Evolutionary conservation across 2,888 invertebrate genomes (phyloP), one percentile per base, ranked within the genome.

Genomic region (Cactoblastis cactorum): DNA sequence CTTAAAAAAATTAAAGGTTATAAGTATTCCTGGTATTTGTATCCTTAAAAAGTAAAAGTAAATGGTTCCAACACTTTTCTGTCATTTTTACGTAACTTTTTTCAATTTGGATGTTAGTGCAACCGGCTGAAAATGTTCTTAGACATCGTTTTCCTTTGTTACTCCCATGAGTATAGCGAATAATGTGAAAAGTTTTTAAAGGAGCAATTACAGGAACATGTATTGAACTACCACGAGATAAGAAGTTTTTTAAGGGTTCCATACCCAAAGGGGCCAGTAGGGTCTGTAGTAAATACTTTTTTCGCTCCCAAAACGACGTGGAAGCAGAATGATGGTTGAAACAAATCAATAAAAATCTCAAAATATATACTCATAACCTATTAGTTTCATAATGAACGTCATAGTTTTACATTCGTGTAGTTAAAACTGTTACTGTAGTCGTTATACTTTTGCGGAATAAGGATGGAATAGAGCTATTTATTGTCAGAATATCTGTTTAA

Each of bases 371-470:
- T 37, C 37, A 37, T 38, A 24, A n/a, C 24, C 47, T 37, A 48
- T 48, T 48, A 48, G 47, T 48, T 48, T 22, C 15, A 17, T 48
- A 48, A 48, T 48, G 47, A 24, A 24, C 37, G 47, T 28, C 37
- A 15, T 37, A 43, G 47, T 46, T 46, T 14, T 35, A 17, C 19
- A 35, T 35, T 35, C 34, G 34, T 35, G 37, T 47, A 38, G 47
- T 37, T 48, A 17, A 46, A 48, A 48, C 37, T 35, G 38, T 15
- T 24, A 28, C 35, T 24, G 11, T 24, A 37, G 9, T 24, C 4
- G 15, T 35, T 24, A 48, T 22, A 34, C 18, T 18, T 37, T 37
- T 14, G 6, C 35, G 14, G 19, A 8, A 46, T 35, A 46, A 5
- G n/a, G n/a, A 17, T 12, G n/a, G 18, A 9, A 14, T 19, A 8